Evolutionary conservation across 2,888 invertebrate genomes (phyloP).

Genomic region (Gonocerus acuteangulatus): DNA sequence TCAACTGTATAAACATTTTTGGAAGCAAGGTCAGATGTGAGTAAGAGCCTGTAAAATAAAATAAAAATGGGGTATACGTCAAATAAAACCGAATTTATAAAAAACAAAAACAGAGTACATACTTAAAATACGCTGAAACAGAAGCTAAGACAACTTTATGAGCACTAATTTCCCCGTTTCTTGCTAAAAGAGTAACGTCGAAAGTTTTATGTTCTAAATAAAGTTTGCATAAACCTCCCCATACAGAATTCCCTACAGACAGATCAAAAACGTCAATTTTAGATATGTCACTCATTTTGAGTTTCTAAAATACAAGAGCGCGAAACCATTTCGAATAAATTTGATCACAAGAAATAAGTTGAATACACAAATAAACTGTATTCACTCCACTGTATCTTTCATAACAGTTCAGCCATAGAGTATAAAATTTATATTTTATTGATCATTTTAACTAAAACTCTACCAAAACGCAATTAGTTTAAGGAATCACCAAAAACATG

Average conservation of each 20-base stretch:
- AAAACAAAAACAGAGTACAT: not conserved
- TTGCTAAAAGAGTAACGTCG: slow-evolving; percentile 7
- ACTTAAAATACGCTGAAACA: slow-evolving; percentile 13
- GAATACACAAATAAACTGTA: no score
- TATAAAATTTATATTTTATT: no score
- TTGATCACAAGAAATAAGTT: slow-evolving; percentile 4
- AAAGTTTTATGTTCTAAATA: slow-evolving; percentile 7
- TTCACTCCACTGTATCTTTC: no score
- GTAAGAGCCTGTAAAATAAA: slow-evolving; percentile 13
- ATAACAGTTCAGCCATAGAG: no score
- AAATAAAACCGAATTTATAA: not conserved
- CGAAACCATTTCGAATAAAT: slow-evolving; percentile 11
- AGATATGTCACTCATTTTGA: slow-evolving; percentile 1
- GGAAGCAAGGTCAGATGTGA: slow-evolving; percentile 7
- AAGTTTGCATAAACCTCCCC: not conserved
- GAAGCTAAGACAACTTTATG: slow-evolving; percentile 9
- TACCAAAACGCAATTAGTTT: no score
- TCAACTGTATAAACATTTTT: slow-evolving; percentile 21
- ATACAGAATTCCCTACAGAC: slow-evolving; percentile 6
- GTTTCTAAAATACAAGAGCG: not conserved
- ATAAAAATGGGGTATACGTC: not conserved
- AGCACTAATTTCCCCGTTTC: not conserved
- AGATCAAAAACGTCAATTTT: not conserved
- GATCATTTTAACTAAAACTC: no score
- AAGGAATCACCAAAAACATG: no score